phyloP scores from a whole-genome alignment of 2,888 invertebrate species.

The Ochlodes sylvanus region DNA sequence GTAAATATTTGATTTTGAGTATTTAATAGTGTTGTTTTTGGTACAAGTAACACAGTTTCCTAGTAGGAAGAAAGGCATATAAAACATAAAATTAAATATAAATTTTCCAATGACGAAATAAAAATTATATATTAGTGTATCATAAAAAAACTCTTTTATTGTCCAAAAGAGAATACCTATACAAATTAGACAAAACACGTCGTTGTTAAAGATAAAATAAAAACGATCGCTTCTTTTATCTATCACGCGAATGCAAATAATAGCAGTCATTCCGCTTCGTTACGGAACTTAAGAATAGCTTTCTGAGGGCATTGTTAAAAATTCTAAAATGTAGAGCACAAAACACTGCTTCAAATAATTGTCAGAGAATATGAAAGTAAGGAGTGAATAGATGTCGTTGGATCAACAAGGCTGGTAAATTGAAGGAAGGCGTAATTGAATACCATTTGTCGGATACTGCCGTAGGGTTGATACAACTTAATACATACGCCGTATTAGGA shows the following conservation, averaged over 20 bases:
- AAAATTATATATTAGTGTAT: background rate
- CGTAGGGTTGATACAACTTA: conserved; percentile 13
- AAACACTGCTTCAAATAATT: conserved; percentile 37
- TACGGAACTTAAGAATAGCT: conserved; percentile 34
- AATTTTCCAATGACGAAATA: too few species aligned
- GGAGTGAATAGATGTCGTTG: conserved; percentile 38
- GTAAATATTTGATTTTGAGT: too few species aligned
- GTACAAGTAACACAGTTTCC: too few species aligned
- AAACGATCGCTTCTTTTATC: conserved; percentile 32
- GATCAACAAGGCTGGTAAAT: conserved; percentile 42
- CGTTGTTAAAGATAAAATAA: conserved; percentile 26
- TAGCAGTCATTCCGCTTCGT: conserved; percentile 27
- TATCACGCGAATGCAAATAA: conserved; percentile 34
- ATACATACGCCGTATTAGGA: too few species aligned
- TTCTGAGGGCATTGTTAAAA: conserved; percentile 36
- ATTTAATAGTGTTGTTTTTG: too few species aligned
- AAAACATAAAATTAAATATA: too few species aligned
- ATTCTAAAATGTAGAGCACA: conserved; percentile 32
- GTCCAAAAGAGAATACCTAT: conserved; percentile 17
- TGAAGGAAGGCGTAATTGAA: conserved; percentile 35
- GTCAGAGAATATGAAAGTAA: conserved; percentile 33
- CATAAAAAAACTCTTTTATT: conserved; percentile 11
- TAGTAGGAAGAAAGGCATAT: too few species aligned
- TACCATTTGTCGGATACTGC: conserved; percentile 32
- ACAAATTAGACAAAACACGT: conserved; percentile 30